A percentile compares a stretch with the other conserved stretches of the same genome.
Conservation (phyloP, 2,888 invertebrate species). For the Selenia dentaria region DNA sequence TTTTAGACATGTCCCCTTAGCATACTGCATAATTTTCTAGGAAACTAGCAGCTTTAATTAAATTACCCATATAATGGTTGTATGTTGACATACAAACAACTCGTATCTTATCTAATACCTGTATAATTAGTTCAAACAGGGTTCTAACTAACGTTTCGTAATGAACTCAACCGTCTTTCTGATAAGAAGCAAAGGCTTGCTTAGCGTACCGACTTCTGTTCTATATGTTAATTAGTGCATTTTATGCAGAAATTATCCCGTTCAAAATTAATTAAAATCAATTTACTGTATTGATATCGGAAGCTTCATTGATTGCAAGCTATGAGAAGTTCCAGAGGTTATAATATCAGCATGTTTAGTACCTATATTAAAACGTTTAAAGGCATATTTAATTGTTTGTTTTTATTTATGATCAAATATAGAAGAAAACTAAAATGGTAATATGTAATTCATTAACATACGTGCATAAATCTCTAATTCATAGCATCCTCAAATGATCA, state of each 20-base stretch:
- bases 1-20: slow-evolving; percentile 6
- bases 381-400: no score
- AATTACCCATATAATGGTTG: slow-evolving; percentile 13
- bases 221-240: slow-evolving; percentile 29
- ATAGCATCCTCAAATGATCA: no score
- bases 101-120: slow-evolving; percentile 15
- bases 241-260: slow-evolving; percentile 27
- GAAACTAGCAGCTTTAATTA: slow-evolving; percentile 15
- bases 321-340: no score
- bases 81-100: slow-evolving; percentile 10
- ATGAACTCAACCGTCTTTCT: slow-evolving; percentile 28
- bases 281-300: slow-evolving; percentile 10
- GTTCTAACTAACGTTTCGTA: slow-evolving; percentile 23
- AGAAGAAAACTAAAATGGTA: no score
- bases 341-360: no score
- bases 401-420: no score
- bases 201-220: slow-evolving; percentile 17
- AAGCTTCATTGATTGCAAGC: slow-evolving; percentile 8
- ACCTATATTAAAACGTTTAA: no score
- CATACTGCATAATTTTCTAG: slow-evolving; percentile 2
- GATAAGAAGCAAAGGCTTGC: slow-evolving; percentile 31
- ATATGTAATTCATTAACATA: no score
- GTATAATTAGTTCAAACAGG: slow-evolving; percentile 20
- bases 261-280: slow-evolving; percentile 24
- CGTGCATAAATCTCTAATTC: no score